Evolutionary conservation across 1,140 invertebrate species (phyloP).

Genomic region (Zaprionus inermis): DNA sequence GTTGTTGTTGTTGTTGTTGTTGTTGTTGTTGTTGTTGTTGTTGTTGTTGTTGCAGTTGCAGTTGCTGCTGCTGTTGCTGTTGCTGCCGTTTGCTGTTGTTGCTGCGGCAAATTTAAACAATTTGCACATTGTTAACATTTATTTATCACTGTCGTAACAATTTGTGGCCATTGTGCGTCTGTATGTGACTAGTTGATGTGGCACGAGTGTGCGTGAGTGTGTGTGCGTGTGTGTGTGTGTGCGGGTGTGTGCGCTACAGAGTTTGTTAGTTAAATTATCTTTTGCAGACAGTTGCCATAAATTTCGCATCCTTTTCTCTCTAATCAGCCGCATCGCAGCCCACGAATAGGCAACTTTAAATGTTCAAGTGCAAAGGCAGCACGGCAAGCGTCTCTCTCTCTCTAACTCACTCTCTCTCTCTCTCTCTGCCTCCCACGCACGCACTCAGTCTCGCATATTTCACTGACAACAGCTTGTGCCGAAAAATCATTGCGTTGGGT

Average conservation of each 20-base stretch:
- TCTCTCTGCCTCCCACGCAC: not conserved
- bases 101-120: constrained; percentile 52
- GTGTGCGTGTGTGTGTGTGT: constrained; percentile 6
- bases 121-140: constrained; percentile 59
- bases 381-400: too few species aligned
- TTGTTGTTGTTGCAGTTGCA: constrained; percentile 4
- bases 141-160: constrained; percentile 55
- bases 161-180: constrained; percentile 39
- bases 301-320: constrained; percentile 39
- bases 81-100: constrained; percentile 41
- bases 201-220: not conserved
- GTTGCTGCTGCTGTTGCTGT: constrained; percentile 14
- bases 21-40: constrained; percentile 38
- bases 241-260: constrained; percentile 19
- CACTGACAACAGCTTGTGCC: constrained; percentile 50
- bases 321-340: constrained; percentile 39
- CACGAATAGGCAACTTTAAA: constrained; percentile 28
- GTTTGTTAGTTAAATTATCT: constrained; percentile 51
- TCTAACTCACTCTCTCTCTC: not conserved
- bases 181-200: constrained; percentile 12
- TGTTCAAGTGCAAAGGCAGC: constrained; percentile 41
- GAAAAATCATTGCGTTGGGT: constrained; percentile 54
- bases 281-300: constrained; percentile 44
- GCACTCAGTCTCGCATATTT: constrained; percentile 34
- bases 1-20: constrained; percentile 35